Conservation (phyloP, 2,888 invertebrate species). For the Clusia tigrina region DNA sequence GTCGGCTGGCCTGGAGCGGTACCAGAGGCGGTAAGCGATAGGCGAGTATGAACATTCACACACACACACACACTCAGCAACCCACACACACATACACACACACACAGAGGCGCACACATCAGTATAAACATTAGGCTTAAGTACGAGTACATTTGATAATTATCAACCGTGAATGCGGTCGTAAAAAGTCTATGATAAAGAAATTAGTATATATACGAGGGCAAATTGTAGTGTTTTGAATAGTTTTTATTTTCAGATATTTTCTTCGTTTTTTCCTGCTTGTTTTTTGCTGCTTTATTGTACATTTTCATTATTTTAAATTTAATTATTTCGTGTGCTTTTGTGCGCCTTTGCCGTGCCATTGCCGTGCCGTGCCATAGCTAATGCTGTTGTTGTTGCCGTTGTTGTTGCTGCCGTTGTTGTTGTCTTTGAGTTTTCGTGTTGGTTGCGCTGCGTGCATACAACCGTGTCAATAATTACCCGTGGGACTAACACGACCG, state of each 20-base stretch:
- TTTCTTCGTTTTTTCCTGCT: constrained; percentile 54
- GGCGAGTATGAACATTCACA: too few species aligned
- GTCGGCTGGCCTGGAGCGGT: too few species aligned
- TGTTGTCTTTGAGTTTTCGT: constrained; percentile 31
- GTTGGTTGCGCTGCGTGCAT: constrained; percentile 60
- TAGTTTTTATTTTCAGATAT: constrained; percentile 39
- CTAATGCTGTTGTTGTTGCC: constrained; percentile 11
- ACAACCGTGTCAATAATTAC: constrained; percentile 60
- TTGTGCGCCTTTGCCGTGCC: neutral
- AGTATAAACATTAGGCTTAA: too few species aligned
- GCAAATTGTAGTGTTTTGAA: constrained; percentile 44
- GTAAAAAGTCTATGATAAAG: constrained; percentile 24
- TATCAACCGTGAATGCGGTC: constrained; percentile 26
- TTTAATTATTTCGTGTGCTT: constrained; percentile 52
- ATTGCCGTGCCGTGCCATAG: neutral
- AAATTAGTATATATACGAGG: constrained; percentile 48
- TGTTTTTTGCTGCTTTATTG: constrained; percentile 22
- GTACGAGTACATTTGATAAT: constrained; percentile 10
- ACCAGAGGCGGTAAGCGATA: too few species aligned
- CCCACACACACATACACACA: too few species aligned
- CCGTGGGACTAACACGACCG: constrained; percentile 61
- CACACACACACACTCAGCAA: too few species aligned
- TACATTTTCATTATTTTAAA: constrained; percentile 17
- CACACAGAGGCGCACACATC: too few species aligned
- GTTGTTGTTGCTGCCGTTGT: constrained; percentile 14